These are phyloP conservation scores for Thyatira batis DNA, from an alignment of 2,888 invertebrate species.

Conservation along the genomic window DNA sequence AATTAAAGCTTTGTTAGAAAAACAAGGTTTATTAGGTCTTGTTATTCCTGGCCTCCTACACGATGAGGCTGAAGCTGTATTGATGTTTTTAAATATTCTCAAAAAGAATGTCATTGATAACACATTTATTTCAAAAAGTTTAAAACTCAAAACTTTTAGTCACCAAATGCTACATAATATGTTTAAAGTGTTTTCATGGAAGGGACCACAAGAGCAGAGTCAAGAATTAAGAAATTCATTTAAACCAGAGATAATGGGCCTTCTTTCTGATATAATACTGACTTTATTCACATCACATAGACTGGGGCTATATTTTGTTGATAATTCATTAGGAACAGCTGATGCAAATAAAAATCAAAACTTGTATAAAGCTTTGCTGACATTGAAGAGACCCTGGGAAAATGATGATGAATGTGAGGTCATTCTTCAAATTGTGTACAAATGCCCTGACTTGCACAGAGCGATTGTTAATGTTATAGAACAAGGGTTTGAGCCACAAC, in stretches of 20 bases:
- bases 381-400: conserved; percentile 86
- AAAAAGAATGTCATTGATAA: conserved; percentile 87
- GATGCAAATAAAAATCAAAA: conserved; percentile 83
- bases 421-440: conserved; percentile 83
- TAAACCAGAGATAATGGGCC: conserved; percentile 73
- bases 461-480: conserved; percentile 83
- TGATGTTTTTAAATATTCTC: conserved; percentile 85
- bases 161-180: conserved; percentile 85
- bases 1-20: conserved; percentile 87
- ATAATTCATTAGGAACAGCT: conserved; percentile 84
- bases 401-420: conserved; percentile 84
- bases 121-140: conserved; percentile 85
- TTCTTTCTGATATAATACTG: conserved; percentile 87
- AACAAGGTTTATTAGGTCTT: conserved; percentile 83
- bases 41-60: conserved; percentile 85
- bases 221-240: conserved; percentile 58
- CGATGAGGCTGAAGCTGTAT: conserved; percentile 85
- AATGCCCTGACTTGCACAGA: conserved; percentile 88
- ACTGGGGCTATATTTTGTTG: conserved; percentile 89
- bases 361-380: conserved; percentile 84
- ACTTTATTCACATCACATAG: conserved; percentile 89
- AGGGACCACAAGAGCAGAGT: conserved; percentile 82
- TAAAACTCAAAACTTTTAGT: conserved; percentile 87
- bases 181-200: conserved; percentile 88
- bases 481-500: conserved; percentile 83